Conservation (phyloP, 53 echinoderm and acorn worm species). For the Actinopyga echinites region DNA sequence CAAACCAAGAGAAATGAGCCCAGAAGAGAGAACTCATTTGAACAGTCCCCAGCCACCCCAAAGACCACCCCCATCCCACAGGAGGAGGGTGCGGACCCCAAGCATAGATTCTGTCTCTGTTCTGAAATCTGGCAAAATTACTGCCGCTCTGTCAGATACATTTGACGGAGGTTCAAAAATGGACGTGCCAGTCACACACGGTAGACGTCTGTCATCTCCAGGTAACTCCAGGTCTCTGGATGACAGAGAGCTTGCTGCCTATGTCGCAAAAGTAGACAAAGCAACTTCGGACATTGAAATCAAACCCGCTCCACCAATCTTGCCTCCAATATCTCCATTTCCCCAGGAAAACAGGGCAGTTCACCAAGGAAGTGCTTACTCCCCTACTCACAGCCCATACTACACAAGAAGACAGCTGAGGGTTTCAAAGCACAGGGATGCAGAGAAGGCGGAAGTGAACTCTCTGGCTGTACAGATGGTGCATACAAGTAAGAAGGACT, state of each 20-base stretch:
- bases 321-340: conserved; percentile 68
- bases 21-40: neutral
- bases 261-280: conserved; percentile 53
- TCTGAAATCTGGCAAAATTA: conserved; percentile 14
- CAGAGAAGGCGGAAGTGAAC: neutral
- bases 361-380: neutral
- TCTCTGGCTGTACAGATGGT: conserved; percentile 29
- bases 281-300: conserved; percentile 57
- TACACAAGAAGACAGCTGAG: conserved; percentile 21
- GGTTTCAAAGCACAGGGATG: conserved; percentile 3
- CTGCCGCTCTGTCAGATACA: neutral
- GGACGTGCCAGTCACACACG: neutral
- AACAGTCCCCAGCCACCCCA: conserved; percentile 74
- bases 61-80: conserved; percentile 59
- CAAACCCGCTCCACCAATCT: conserved; percentile 66
- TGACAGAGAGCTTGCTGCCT: conserved; percentile 57
- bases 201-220: conserved; percentile 20
- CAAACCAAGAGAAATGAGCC: neutral
- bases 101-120: conserved; percentile 9
- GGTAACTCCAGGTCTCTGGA: neutral
- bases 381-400: conserved; percentile 7
- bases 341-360: conserved; percentile 35
- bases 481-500: conserved; percentile 26
- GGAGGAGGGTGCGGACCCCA: conserved; percentile 41
- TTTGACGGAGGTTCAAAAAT: conserved; percentile 3